Percentiles rank a stretch among this genome's conserved stretches.
Evolutionary conservation across 2,113 vertebrate species (phyloP).

Genomic region (Cnemophilus loriae): DNA sequence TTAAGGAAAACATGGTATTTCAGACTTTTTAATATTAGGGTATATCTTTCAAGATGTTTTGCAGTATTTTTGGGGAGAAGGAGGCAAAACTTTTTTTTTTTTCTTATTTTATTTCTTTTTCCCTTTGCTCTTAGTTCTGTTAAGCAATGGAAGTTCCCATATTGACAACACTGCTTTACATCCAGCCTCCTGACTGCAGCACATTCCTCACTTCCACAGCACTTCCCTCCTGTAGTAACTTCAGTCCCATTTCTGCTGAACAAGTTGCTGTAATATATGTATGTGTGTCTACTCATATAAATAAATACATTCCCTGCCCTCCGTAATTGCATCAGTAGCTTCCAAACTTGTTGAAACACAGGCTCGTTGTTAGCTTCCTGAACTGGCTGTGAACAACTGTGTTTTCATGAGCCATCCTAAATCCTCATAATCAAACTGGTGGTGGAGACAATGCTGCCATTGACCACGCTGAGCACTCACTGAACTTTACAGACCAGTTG

Average conservation of each 20-base stretch:
- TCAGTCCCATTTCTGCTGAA: not conserved
- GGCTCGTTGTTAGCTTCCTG: not conserved
- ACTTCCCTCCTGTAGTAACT: not conserved
- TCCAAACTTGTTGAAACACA: constrained; percentile 31
- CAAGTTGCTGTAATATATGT: not conserved
- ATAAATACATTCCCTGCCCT: not conserved
- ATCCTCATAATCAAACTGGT: constrained; percentile 16
- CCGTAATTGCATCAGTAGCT: not conserved
- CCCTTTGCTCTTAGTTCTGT: not conserved
- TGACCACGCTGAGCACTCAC: not conserved
- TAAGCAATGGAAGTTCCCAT: not conserved
- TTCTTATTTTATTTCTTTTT: not conserved
- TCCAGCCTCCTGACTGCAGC: not conserved
- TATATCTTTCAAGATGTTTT: not conserved
- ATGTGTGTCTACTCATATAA: not conserved
- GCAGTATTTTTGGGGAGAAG: not conserved
- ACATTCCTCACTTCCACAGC: not conserved
- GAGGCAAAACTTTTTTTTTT: not conserved
- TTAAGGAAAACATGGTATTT: not conserved
- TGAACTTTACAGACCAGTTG: not conserved
- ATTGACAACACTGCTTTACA: not conserved
- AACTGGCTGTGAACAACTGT: constrained; percentile 8
- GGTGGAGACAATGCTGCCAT: not conserved
- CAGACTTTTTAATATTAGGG: not conserved
- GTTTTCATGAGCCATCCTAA: constrained; percentile 45